Evolutionary conservation across 2,113 vertebrate species (phyloP).

Genomic region (Lophochroa leadbeateri): DNA sequence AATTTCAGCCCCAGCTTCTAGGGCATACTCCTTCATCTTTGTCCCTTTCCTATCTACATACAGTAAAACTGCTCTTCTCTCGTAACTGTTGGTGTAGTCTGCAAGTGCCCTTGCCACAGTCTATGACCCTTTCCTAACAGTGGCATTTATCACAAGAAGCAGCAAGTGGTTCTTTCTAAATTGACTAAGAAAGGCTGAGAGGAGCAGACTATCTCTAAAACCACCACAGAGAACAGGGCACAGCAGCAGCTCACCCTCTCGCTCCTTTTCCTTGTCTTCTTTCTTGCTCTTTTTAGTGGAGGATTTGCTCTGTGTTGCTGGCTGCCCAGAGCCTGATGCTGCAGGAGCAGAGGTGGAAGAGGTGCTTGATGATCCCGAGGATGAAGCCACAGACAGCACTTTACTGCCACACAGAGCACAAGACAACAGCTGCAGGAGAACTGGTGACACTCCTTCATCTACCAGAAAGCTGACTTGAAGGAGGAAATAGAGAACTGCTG

Average conservation of each 20-base stretch:
- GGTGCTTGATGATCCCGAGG: constrained; percentile 76
- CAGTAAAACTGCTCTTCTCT: background rate
- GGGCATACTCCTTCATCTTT: background rate
- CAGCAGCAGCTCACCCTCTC: constrained; percentile 83
- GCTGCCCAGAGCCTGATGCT: constrained; percentile 75
- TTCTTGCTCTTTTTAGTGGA: constrained; percentile 98
- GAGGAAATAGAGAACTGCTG: constrained; percentile 97
- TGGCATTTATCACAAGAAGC: fast-evolving
- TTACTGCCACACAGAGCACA: constrained; percentile 97
- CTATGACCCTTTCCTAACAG: background rate
- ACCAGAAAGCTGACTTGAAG: constrained; percentile 98
- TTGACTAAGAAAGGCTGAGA: background rate
- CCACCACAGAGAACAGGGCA: background rate
- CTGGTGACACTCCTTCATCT: constrained; percentile 94
- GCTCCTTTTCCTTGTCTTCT: constrained; percentile 96
- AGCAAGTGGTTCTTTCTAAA: background rate
- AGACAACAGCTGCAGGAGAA: constrained; percentile 94
- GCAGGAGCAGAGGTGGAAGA: constrained; percentile 70
- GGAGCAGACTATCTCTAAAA: background rate
- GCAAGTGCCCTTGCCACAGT: background rate
- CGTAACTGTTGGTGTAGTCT: background rate
- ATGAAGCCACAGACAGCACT: constrained; percentile 84
- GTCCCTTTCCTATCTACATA: background rate
- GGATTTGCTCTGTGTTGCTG: constrained; percentile 88
- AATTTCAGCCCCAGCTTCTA: background rate